phyloP scores from a whole-genome alignment of 2,113 vertebrate genomes.

The Microcebus lehilahytsara region DNA sequence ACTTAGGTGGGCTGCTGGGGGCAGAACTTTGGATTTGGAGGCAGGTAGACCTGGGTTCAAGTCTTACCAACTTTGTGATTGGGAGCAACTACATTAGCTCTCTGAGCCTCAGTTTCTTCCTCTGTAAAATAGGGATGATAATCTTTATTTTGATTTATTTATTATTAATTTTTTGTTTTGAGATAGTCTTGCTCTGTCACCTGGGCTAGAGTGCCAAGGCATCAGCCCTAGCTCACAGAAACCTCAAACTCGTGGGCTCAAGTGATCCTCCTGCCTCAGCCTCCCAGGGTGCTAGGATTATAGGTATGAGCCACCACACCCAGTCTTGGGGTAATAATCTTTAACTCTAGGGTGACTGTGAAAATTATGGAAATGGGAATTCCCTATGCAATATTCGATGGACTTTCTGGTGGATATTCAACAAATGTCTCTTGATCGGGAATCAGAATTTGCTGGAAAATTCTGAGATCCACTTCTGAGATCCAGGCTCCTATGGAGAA shows the following conservation, averaged over 20 bases:
- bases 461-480: background rate
- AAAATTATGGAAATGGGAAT: background rate
- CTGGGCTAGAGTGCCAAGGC: too few species aligned
- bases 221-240: too few species aligned
- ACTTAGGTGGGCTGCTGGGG: background rate
- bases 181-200: too few species aligned
- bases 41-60: background rate
- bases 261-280: too few species aligned
- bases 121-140: background rate
- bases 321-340: background rate
- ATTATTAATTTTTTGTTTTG: too few species aligned
- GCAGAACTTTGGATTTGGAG: background rate
- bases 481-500: background rate
- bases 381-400: background rate
- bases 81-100: background rate
- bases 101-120: background rate
- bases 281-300: too few species aligned
- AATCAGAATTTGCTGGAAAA: background rate
- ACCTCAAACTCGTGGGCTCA: too few species aligned
- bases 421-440: background rate
- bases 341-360: background rate
- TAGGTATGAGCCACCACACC: too few species aligned
- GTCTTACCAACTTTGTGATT: background rate
- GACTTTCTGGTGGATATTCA: background rate
- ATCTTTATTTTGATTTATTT: background rate